A percentile compares a stretch with the other conserved stretches of the same genome.
These are phyloP conservation scores for Moxostoma hubbsi DNA, from an alignment of 2,797 vertebrate genomes.

Conservation along the genomic window DNA sequence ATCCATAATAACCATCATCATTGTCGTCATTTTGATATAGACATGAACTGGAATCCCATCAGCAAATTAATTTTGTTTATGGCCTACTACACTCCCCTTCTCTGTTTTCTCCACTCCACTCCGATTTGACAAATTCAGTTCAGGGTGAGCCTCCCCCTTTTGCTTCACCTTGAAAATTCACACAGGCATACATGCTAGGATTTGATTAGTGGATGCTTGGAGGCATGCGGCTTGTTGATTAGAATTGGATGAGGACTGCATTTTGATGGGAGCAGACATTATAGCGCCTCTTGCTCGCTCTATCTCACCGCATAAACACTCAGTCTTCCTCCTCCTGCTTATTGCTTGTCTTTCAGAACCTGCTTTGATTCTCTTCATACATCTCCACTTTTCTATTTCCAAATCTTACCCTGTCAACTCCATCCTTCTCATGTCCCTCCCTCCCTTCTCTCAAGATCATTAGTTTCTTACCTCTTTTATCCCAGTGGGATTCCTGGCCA, in stretches of 20 bases:
- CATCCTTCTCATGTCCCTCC: not conserved
- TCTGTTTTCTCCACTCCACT: conserved; percentile 40
- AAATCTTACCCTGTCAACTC: not conserved
- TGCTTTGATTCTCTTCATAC: conserved; percentile 26
- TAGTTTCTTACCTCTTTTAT: conserved; percentile 24
- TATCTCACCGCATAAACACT: conserved; percentile 5
- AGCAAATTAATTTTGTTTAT: conserved; percentile 57
- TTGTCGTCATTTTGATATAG: conserved; percentile 43
- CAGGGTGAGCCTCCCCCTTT: conserved; percentile 67
- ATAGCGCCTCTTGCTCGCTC: conserved; percentile 26
- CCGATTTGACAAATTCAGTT: conserved; percentile 73
- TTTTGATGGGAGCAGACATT: conserved; percentile 72
- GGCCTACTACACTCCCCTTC: conserved; percentile 50
- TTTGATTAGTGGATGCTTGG: conserved; percentile 78
- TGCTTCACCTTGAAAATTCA: conserved; percentile 78
- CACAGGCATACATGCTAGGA: conserved; percentile 72
- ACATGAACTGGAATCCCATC: conserved; percentile 46
- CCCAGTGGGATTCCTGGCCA: conserved; percentile 31
- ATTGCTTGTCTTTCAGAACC: not conserved
- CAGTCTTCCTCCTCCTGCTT: conserved; percentile 22
- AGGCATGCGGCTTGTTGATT: conserved; percentile 80
- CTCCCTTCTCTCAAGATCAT: conserved; percentile 3
- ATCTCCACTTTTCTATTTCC: conserved; percentile 34
- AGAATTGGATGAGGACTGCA: conserved; percentile 74
- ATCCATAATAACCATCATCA: conserved; percentile 38